Conservation (phyloP, 1,140 invertebrate genomes). For the Liolophura sinensis region DNA sequence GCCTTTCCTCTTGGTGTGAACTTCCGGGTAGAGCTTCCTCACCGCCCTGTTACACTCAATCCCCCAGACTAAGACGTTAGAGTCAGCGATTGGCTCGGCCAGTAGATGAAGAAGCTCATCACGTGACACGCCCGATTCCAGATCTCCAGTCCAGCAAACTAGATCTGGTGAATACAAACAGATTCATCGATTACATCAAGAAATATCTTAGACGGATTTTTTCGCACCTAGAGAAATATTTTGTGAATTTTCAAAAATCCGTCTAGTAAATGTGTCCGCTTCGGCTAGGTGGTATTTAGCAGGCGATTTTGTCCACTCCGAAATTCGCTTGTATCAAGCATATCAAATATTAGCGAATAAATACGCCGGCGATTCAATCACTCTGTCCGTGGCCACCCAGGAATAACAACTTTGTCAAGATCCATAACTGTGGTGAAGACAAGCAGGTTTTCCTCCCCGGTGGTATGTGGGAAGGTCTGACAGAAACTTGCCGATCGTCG, state of each 20-base stretch:
- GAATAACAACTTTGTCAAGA: too few relatives aligned
- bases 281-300: too few relatives aligned
- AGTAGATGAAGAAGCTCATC: constrained; percentile 37
- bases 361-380: too few relatives aligned
- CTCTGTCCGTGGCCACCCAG: too few relatives aligned
- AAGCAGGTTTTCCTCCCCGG: too few relatives aligned
- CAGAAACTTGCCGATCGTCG: too few relatives aligned
- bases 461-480: too few relatives aligned
- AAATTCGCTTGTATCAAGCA: too few relatives aligned
- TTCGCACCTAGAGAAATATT: background rate
- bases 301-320: too few relatives aligned
- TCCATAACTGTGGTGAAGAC: too few relatives aligned
- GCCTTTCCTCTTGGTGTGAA: constrained; percentile 45
- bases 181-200: background rate
- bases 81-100: constrained; percentile 27
- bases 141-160: constrained; percentile 38
- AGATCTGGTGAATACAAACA: constrained; percentile 26
- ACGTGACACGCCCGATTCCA: constrained; percentile 33
- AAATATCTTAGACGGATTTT: background rate
- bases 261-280: too few relatives aligned
- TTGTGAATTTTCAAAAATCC: background rate
- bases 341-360: too few relatives aligned
- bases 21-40: constrained; percentile 36
- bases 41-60: constrained; percentile 46
- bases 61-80: constrained; percentile 40